These are phyloP conservation scores for Xylota segnis DNA, from an alignment of 2,888 invertebrate species.

Conservation along the genomic window DNA sequence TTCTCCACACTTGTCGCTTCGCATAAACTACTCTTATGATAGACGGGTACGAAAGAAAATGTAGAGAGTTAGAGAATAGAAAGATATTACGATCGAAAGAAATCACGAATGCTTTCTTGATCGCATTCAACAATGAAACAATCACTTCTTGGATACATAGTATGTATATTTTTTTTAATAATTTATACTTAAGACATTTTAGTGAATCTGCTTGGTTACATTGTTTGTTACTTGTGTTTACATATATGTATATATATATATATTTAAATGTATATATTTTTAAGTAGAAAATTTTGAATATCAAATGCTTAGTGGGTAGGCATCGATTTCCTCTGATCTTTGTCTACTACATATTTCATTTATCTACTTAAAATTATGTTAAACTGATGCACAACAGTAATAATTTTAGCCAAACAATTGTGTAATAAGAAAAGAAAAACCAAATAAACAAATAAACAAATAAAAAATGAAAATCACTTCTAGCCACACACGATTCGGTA, in stretches of 20 bases:
- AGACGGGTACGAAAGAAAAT: no score
- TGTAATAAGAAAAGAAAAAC: no score
- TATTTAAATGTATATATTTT: slow-evolving; percentile 18
- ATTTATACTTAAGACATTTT: slow-evolving; percentile 46
- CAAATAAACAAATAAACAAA: not conserved
- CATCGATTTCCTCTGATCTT: slow-evolving; percentile 33
- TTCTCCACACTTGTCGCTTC: no score
- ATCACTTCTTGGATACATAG: not conserved
- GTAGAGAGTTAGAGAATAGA: no score
- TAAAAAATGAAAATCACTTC: slow-evolving; percentile 3
- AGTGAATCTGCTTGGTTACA: slow-evolving; percentile 50
- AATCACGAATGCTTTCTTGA: no score
- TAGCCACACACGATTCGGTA: slow-evolving; percentile 23
- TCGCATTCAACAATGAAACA: not conserved
- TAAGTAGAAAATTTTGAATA: slow-evolving; percentile 70
- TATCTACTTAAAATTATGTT: slow-evolving; percentile 46
- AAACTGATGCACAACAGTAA: slow-evolving; percentile 1
- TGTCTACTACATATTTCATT: slow-evolving; percentile 28
- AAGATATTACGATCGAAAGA: no score
- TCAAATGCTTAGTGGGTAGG: slow-evolving; percentile 62
- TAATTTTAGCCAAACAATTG: slow-evolving; percentile 22
- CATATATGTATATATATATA: slow-evolving; percentile 2
- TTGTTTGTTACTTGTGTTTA: slow-evolving; percentile 25
- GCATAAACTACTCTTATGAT: no score
- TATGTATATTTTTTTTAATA: slow-evolving; percentile 46